These are phyloP conservation scores for Picathartes gymnocephalus DNA, from an alignment of 2,113 vertebrate genomes.

Conservation along the genomic window DNA sequence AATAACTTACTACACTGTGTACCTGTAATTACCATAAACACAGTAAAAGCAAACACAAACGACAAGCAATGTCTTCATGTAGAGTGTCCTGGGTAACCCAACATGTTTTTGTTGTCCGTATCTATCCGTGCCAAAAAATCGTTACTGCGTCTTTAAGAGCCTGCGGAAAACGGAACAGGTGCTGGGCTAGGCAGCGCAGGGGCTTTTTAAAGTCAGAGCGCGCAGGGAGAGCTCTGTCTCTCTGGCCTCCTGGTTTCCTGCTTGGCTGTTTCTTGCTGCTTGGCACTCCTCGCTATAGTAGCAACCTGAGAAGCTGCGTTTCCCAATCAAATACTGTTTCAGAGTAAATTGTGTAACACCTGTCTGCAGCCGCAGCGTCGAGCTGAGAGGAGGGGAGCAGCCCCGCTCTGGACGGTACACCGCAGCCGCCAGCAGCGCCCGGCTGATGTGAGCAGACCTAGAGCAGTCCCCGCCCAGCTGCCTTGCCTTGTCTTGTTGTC, in stretches of 20 bases:
- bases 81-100: not conserved
- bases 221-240: not conserved
- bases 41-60: not conserved
- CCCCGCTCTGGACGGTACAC: accelerated
- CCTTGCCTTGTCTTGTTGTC: not conserved
- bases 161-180: accelerated
- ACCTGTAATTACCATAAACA: not conserved
- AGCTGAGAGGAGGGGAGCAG: not conserved
- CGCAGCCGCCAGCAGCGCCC: not conserved
- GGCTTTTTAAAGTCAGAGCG: accelerated
- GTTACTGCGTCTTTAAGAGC: not conserved
- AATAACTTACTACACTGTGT: not conserved
- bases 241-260: not conserved
- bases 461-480: no score
- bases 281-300: not conserved
- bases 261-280: not conserved
- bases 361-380: accelerated
- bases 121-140: not conserved
- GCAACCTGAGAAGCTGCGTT: not conserved
- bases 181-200: accelerated
- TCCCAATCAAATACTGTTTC: not conserved
- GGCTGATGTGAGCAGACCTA: accelerated
- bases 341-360: not conserved
- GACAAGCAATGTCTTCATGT: not conserved
- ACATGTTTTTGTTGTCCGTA: accelerated